phyloP scores from a whole-genome alignment of 64 coral and sea anemone species.

The Acropora yongei region DNA sequence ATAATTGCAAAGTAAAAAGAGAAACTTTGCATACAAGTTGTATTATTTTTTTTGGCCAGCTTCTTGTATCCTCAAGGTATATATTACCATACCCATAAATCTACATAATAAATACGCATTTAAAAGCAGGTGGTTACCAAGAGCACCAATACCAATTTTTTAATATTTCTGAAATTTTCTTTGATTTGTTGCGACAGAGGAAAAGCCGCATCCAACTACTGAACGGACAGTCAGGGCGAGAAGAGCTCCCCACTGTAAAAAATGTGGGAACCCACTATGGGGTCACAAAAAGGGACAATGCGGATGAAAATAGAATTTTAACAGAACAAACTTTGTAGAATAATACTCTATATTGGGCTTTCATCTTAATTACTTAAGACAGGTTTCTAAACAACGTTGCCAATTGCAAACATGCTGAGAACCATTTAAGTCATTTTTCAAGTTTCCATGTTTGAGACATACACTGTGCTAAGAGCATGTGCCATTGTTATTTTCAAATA shows the following conservation, averaged over 20 bases:
- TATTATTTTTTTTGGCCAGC: not conserved
- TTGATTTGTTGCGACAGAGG: conserved; percentile 40
- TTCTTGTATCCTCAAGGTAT: not conserved
- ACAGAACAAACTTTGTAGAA: not conserved
- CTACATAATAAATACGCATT: conserved; percentile 13
- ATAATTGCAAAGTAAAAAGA: not conserved
- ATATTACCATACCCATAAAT: not conserved
- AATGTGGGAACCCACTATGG: conserved; percentile 20
- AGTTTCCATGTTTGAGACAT: not conserved
- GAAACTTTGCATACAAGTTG: not conserved
- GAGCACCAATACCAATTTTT: not conserved
- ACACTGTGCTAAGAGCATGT: not conserved
- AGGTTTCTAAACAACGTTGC: not conserved
- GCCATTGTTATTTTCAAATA: not conserved
- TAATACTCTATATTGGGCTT: not conserved
- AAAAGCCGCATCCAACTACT: not conserved
- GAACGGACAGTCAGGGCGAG: not conserved
- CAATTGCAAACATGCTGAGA: not conserved
- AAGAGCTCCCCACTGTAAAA: conserved; percentile 34
- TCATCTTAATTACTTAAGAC: not conserved
- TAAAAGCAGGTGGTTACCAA: not conserved
- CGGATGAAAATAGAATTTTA: not conserved
- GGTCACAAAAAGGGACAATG: conserved; percentile 58
- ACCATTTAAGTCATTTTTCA: not conserved
- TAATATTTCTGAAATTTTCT: conserved; percentile 21